Base-by-base conservation (phyloP, 1,140 invertebrate genomes). In the Trichomalopsis sarcophagae region DNA sequence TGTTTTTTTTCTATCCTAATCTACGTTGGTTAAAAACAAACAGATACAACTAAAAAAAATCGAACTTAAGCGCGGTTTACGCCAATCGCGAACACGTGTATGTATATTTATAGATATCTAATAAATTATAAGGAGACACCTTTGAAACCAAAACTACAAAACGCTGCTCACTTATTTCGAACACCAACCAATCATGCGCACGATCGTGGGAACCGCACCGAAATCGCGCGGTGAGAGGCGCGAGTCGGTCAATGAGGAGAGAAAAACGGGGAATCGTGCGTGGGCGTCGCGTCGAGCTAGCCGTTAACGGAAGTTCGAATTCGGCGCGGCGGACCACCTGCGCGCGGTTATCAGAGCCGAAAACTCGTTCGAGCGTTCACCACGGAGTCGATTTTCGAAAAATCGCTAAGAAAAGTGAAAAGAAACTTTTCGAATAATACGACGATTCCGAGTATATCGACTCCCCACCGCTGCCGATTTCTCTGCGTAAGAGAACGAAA, bases 61-160 rank as follows among this genome's bases (percentile, higher is more conserved):
- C 86, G 84, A 86, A 88, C 85, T 87, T 86, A 81, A 87, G 23
- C 81, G 75, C 79, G 47, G 66, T 74, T 69, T 30, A 36, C 23
- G 81, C 13, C 7, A 6, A 85, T 81, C 78, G 84, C 66, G 74
- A 82, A 81, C 33, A 50, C 85, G 85, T 87, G 81, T 84, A 89
- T 89, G 88, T 90, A 89, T 88, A 90, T 90, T 89, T 89, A 89
- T 89, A 89, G 87, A 89, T 88, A 89, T 77, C 66, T 89, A 91
- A 91, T 91, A 91, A 91, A 91, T 90, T 88, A 87, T 90, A 90
- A 91, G 89, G 87, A 88, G 80, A 86, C 36, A 86, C 85, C 81
- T 83, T 87, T 87, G 82, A 84, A 89, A 88, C 86, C 85, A 88
- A 88, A 83, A 84, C 7, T 21, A 82, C 10, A 17, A 74, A 82